Evolutionary conservation across 2,113 vertebrate species (phyloP), one percentile per base, ranked within the genome.

Genomic region (Microtus montanus): DNA sequence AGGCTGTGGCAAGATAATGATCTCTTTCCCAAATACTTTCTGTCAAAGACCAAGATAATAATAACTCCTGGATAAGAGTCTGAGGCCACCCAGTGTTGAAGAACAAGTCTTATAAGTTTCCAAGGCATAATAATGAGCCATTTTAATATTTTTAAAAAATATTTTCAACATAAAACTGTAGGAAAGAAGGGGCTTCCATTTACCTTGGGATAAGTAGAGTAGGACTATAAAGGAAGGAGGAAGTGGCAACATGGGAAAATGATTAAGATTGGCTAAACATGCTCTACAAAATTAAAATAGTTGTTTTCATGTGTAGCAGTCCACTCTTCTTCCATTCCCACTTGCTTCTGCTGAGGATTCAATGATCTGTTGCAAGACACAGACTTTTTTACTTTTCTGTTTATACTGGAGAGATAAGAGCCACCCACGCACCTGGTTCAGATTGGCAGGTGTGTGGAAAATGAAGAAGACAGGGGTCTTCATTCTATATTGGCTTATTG

Each of bases 121-220:
- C 66, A 52, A 13, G 52, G 38, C 7, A 83, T 35, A 77, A 5
- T 13, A 26, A 54, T 3, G 30, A 47, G 26, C 0, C 12, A 90
- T 94, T 88, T 90, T 26, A 47, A 84, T 61, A 38, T 78, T 49
- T 44, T 33, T 33, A 2, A 49, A 78, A 54, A 54, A 5, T 71
- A 84, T 93, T 95, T 92, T 75, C 54, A 54, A 54, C 17, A 44
- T 78, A 84, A 78, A n/a, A 17, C 68, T 0, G n/a, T 89, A 17
- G 77, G 38, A 68, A 33, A 17, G 77, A 89, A 54, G 44, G 86
- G 4, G 78, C 68, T 61, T 64, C n/a, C 20, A 63, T 70, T 83
- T 70, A 84, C 41, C 91, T 63, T 91, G 38, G 47, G 63, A 44
- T 87, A 61, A 91, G 84, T 85, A 91, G 33, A 85, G 71, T 44